Evolutionary conservation across 2,113 vertebrate genomes (phyloP).

Genomic region (Tretioscincus oriximinensis): DNA sequence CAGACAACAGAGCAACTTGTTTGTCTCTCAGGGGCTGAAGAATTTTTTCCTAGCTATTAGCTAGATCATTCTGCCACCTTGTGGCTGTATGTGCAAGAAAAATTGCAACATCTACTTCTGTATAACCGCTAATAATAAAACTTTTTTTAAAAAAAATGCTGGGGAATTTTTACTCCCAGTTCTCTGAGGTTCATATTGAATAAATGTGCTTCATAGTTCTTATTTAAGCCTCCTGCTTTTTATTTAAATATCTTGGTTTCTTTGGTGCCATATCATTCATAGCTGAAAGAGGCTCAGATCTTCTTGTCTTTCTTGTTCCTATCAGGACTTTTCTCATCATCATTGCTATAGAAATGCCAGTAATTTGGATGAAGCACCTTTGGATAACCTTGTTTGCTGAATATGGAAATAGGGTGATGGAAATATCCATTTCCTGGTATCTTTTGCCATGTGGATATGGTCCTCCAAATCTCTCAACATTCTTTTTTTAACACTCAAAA

Average conservation of each 20-base stretch:
- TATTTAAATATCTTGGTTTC: no score
- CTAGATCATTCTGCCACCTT: slow-evolving; percentile 61
- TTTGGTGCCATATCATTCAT: no score
- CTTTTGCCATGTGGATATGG: no score
- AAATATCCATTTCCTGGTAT: no score
- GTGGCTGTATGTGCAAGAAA: slow-evolving; percentile 42
- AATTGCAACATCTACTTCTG: background rate
- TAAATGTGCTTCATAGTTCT: background rate
- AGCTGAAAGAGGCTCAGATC: background rate
- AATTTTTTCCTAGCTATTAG: background rate
- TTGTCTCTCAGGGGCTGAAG: background rate
- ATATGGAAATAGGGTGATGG: no score
- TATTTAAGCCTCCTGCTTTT: no score
- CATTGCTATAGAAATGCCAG: background rate
- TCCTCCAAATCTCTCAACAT: no score
- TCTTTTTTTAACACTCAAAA: no score
- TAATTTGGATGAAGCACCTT: background rate
- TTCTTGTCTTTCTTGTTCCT: background rate
- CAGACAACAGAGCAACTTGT: background rate
- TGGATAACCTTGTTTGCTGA: no score
- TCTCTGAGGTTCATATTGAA: background rate
- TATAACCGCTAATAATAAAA: background rate
- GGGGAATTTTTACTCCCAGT: no score
- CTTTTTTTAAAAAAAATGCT: background rate
- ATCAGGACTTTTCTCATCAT: background rate